Conservation (phyloP, 2,797 vertebrate species). For the Tokudaia tokunoshimensis region DNA sequence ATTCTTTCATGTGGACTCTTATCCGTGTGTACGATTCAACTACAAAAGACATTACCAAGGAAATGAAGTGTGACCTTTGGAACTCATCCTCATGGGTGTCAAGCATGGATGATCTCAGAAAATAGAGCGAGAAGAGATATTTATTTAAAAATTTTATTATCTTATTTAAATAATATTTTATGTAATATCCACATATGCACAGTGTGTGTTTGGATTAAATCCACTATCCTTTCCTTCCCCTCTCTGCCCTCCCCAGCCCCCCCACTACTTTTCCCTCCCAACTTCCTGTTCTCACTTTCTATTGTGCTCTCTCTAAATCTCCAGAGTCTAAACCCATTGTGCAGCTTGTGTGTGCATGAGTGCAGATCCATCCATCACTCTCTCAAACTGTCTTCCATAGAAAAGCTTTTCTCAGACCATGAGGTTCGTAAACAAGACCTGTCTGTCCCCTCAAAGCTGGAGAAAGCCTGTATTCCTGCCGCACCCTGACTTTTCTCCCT, state of each 20-base stretch:
- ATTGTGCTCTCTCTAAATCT: background rate
- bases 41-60: background rate
- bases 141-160: background rate
- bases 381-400: background rate
- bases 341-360: background rate
- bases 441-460: no score
- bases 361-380: background rate
- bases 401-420: background rate
- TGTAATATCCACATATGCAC: background rate
- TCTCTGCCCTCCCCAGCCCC: no score
- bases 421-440: background rate
- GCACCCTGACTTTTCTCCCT: background rate
- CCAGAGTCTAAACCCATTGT: background rate
- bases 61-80: background rate
- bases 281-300: background rate
- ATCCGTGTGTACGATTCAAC: background rate
- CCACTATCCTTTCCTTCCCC: background rate
- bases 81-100: background rate
- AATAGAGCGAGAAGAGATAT: background rate
- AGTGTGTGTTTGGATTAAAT: background rate
- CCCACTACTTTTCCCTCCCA: background rate
- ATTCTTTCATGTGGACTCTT: background rate
- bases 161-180: background rate
- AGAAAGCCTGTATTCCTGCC: background rate
- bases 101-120: background rate